Percentiles rank a stretch among this genome's conserved stretches.
phyloP scores from a whole-genome alignment of 2,888 invertebrate genomes.

The Desoria tigrina region DNA sequence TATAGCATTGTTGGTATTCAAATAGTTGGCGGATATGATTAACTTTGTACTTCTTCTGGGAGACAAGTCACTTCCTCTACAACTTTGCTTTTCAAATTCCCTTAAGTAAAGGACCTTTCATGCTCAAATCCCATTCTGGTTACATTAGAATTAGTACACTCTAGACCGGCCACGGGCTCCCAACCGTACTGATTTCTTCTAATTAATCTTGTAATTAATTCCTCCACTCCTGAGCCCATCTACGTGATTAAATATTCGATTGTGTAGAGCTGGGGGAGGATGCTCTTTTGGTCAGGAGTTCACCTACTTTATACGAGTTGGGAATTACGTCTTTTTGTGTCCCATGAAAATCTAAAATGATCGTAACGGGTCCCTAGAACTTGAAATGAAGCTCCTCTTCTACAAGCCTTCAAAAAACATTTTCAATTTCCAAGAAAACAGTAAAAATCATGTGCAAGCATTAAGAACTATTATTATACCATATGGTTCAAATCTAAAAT shows the following conservation, averaged over 20 bases:
- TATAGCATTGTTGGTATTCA: too few species aligned
- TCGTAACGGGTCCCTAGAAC: too few species aligned
- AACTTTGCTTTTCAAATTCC: slow-evolving; percentile 22
- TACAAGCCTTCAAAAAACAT: too few species aligned
- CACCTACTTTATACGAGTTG: too few species aligned
- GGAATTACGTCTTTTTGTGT: too few species aligned
- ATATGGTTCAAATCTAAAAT: too few species aligned
- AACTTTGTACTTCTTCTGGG: not conserved
- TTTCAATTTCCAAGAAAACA: too few species aligned
- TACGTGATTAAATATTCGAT: not conserved
- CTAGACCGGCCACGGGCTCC: not conserved
- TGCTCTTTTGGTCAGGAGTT: not conserved
- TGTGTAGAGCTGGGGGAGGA: not conserved
- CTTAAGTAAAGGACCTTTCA: slow-evolving; percentile 19
- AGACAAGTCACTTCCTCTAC: not conserved
- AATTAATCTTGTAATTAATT: slow-evolving; percentile 20
- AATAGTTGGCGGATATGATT: too few species aligned
- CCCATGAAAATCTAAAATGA: too few species aligned
- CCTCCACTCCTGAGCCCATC: not conserved
- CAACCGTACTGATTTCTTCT: slow-evolving; percentile 10
- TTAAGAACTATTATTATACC: too few species aligned
- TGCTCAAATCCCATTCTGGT: not conserved
- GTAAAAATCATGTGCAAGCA: too few species aligned
- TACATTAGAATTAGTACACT: not conserved
- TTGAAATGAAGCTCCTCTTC: too few species aligned